Evolutionary conservation across 2,888 invertebrate species (phyloP), one percentile per base, ranked within the genome.

Genomic region (Cyaniris semiargus): DNA sequence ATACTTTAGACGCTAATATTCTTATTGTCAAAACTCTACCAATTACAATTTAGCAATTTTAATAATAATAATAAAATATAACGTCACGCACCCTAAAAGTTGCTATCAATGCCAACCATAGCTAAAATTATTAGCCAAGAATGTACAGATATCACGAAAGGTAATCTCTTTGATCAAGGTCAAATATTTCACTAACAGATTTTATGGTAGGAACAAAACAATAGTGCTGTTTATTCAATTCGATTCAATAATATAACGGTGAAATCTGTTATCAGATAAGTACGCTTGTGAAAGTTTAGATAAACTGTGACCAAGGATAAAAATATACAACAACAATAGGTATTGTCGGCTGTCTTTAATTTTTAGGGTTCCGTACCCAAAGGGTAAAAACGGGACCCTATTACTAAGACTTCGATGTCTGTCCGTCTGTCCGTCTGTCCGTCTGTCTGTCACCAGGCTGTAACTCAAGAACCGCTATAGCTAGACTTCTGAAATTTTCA

Each of bases 141-240:
- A 80, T 38, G 70, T 76, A 27, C 76, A 66, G 72, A 56, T 70
- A 56, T 71, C 48, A 27, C 60, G 66, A 66, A 60, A 60, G 66
- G 66, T 66, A 66, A 66, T 66, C 66, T 66, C 66, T 66, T 15
- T 31, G 27, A 66, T 66, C 66, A 66, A 66, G 66, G 66, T 66
- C 66, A 66, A 66, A 38, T 71, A 71, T 71, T 71, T 71, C n/a
- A 71, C 38, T 34, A 21, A 71, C 71, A 71, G 53, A 48, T 23
- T 72, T 48, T 74, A 74, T 74, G 23, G 10, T 44, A 8, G 27
- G 5, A 15, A 53, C 48, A 74, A 74, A 53, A 74, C 74, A 53
- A 74, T 74, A 74, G 44, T 21, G 74, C 53, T 72, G 72, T 72
- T 72, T 74, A 74, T 74, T 72, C 72, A 72, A 44, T 44, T 74